Evolutionary conservation across 2,113 vertebrate species (phyloP).

Genomic region (Montifringilla adamsi): DNA sequence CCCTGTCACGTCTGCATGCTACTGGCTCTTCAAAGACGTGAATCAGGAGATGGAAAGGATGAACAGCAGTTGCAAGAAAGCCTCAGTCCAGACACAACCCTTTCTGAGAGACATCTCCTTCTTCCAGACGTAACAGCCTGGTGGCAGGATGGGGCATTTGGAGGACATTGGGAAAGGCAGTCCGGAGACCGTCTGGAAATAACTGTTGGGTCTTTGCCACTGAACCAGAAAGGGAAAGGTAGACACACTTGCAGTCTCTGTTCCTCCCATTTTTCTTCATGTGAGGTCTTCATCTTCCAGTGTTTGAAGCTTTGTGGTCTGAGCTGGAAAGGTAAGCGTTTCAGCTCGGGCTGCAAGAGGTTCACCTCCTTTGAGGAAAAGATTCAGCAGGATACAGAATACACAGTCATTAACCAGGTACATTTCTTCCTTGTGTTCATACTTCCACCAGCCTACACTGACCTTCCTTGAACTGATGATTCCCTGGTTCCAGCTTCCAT

Average conservation of each 20-base stretch:
- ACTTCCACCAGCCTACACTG: not conserved
- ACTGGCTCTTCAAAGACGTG: not conserved
- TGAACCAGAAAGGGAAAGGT: slow-evolving; percentile 21
- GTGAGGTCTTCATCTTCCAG: not conserved
- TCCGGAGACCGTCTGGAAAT: not conserved
- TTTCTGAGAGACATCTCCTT: slow-evolving; percentile 15
- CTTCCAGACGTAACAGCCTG: not conserved
- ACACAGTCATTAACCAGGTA: not conserved
- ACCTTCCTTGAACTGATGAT: not conserved
- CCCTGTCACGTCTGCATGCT: not conserved
- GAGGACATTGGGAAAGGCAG: slow-evolving; percentile 29
- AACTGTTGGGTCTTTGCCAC: slow-evolving; percentile 16
- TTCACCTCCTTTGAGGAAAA: not conserved
- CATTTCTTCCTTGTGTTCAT: not conserved
- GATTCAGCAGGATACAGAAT: not conserved
- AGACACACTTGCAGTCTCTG: not conserved
- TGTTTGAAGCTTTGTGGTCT: not conserved
- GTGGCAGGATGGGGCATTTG: slow-evolving; percentile 26
- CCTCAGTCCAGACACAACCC: not conserved
- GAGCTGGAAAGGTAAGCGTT: not conserved
- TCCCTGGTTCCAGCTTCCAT: not conserved
- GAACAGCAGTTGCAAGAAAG: not conserved
- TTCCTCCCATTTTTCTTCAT: not conserved
- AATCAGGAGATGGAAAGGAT: not conserved
- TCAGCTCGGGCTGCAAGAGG: not conserved